Base-by-base conservation (phyloP, 2,888 invertebrate genomes). In the Crematogaster levior region DNA sequence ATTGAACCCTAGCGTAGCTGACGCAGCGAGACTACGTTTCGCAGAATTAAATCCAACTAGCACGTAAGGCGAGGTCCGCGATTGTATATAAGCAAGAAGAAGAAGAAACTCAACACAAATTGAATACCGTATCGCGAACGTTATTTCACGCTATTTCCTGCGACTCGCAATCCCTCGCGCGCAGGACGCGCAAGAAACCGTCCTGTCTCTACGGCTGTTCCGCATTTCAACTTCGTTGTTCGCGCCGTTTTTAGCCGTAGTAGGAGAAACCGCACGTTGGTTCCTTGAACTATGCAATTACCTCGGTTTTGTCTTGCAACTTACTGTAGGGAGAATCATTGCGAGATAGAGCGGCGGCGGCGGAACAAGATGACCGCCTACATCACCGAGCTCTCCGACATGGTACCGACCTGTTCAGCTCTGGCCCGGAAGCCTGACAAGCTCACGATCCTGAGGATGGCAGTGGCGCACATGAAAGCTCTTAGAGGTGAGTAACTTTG, bases 321-420 rank as follows among this genome's bases (percentile, higher is more conserved):
- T 92, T 95, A 94, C 95, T 97, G 98, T 95, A 98, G 99, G 94
- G 99, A 99, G 96, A 99, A 99, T 95, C 99, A 99, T 95, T 99
- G 99, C 95, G 99, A 99, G 95, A 99, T 99, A 95, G 99, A 99
- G 95, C 96, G 99, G 91, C 97, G 99, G 91, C 96, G 99, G 91
- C 97, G 99, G 91, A 99, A 99, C 96, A 99, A 99, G 97, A 99
- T 99, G 99, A 99, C 99, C 92, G 98, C 99, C 90, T 99, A 99
- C 95, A 99, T 99, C 95, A 99, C 99, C 93, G 99, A 99, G 96
- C 96, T 99, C 92, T 99, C 99, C 90, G 99, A 99, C 95, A 99
- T 99, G 99, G 99, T 99, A 93, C 99, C 99, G 93, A 99, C 99
- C 92, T 99, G 99, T 95, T 98, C 98, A 93, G 99, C 99, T 66